A percentile compares a stretch with the other conserved stretches of the same genome.
phyloP scores from a whole-genome alignment of 1,140 invertebrate species.

The Euwallacea fornicatus region DNA sequence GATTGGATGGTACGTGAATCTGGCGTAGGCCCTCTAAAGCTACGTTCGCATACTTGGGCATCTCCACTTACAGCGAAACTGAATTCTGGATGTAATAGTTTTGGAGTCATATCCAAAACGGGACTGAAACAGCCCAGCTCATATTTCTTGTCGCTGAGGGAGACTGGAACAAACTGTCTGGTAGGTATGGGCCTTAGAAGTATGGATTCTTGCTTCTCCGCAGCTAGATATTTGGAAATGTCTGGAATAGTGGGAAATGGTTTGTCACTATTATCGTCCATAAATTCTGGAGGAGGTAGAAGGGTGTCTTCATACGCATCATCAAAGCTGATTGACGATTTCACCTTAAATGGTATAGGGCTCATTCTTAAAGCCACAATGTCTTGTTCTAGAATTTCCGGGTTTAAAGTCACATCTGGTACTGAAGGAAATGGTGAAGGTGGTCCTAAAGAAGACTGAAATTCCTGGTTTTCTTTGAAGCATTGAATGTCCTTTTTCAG shows the following conservation, averaged over 20 bases:
- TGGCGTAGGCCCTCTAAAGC: slow-evolving; percentile 27
- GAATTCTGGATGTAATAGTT: slow-evolving; percentile 46
- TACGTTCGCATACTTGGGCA: slow-evolving; percentile 39
- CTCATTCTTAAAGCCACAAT: slow-evolving; percentile 44
- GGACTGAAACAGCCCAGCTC: slow-evolving; percentile 35
- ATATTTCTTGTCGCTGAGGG: slow-evolving; percentile 42
- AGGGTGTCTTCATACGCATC: slow-evolving; percentile 10
- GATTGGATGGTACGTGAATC: slow-evolving; percentile 45
- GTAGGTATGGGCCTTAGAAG: slow-evolving; percentile 27
- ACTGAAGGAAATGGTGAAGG: slow-evolving; percentile 46
- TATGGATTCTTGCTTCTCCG: slow-evolving; percentile 21
- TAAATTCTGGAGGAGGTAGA: slow-evolving; percentile 22
- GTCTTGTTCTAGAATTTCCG: slow-evolving; percentile 48
- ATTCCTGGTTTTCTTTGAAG: slow-evolving; percentile 37
- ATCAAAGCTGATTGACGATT: slow-evolving; percentile 21
- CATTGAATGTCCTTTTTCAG: slow-evolving; percentile 34
- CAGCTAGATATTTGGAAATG: slow-evolving; percentile 41
- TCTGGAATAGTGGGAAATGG: slow-evolving; percentile 44
- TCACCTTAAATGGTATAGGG: slow-evolving; percentile 42
- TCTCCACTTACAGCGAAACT: slow-evolving; percentile 42
- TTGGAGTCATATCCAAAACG: slow-evolving; percentile 19
- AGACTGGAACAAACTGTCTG: slow-evolving; percentile 39
- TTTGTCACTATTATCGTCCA: slow-evolving; percentile 9
- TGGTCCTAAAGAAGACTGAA: slow-evolving; percentile 38
- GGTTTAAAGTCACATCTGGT: slow-evolving; percentile 46